Percentiles rank a stretch among this genome's conserved stretches.
These are phyloP conservation scores for Leptinotarsa peninsularis DNA, from an alignment of 2,888 invertebrate genomes.

Conservation along the genomic window DNA sequence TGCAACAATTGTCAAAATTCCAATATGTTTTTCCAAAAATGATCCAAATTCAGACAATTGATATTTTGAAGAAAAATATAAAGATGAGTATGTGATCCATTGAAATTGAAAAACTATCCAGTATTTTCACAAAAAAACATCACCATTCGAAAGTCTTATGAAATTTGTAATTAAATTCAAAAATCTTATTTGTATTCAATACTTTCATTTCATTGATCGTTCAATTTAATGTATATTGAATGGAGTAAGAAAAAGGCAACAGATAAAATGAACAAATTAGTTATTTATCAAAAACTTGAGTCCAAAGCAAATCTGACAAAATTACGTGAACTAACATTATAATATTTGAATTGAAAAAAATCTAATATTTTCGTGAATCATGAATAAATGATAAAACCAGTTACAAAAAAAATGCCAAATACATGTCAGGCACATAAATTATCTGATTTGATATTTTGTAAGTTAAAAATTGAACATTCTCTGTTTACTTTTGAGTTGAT, in stretches of 20 bases:
- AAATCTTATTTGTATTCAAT: neutral
- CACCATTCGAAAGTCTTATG: no score
- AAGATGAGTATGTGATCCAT: no score
- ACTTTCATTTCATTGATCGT: neutral
- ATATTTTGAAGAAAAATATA: no score
- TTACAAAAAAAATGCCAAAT: neutral
- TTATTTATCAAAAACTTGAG: neutral
- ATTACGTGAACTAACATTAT: neutral
- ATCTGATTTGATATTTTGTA: no score
- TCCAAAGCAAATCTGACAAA: slow-evolving; percentile 16
- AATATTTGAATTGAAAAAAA: neutral
- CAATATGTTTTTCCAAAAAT: no score
- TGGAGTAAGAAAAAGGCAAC: slow-evolving; percentile 15
- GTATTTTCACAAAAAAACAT: no score
- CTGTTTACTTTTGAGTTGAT: neutral
- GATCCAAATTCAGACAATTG: no score
- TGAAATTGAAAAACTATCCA: no score
- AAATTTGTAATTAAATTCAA: no score
- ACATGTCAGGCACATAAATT: no score
- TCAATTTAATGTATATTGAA: neutral
- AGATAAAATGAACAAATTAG: slow-evolving; percentile 18
- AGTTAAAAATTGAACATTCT: no score
- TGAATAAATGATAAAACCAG: neutral
- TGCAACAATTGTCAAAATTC: no score
- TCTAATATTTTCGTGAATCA: neutral